Evolutionary conservation across 1,140 invertebrate genomes (phyloP), one percentile per base, ranked within the genome.

Genomic region (Oncopeltus fasciatus): DNA sequence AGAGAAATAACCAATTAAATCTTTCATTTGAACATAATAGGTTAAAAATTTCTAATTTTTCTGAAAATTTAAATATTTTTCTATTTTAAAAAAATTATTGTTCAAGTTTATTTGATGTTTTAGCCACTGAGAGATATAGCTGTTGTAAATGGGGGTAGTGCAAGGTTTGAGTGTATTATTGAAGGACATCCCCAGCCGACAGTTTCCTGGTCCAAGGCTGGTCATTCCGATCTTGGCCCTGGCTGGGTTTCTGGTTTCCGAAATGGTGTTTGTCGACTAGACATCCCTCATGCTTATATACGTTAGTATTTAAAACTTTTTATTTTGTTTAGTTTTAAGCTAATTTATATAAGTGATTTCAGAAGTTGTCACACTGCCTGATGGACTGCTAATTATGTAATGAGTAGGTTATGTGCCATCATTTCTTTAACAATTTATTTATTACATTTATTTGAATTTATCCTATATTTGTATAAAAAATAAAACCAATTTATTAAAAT

Each of bases 111-210:
- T 18, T 57, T 56, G n/a, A n/a, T n/a, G n/a, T 75, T 75, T 20
- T 67, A 87, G 85, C 83, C 84, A 16, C 72, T 88, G 59, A 77
- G 81, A 67, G 84, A 87, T 71, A 84, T 86, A 66, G 83, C 82
- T 18, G 84, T 84, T 60, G 78, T 83, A 12, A 82, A 76, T 69
- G 85, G 85, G 16, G 82, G 85, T 70, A 76, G 78, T 2, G 82
- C 86, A 24, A 77, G 83, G 68, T 85, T 89, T 69, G 85, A 87
- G 70, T 87, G 86, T 69, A 85, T 86, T 65, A 84, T 88, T 26
- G 83, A 86, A 73, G 83, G 82, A 57, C 84, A 87, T 73, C 85
- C 86, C 31, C 76, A 81, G 65, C 81, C 85, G 11, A 79, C 80
- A 69, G 79, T 87, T 57, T 70, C 81, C 57, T 89, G 87, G 87